Conservation (phyloP, 2,113 vertebrate species). For the Glaucidium brasilianum region DNA sequence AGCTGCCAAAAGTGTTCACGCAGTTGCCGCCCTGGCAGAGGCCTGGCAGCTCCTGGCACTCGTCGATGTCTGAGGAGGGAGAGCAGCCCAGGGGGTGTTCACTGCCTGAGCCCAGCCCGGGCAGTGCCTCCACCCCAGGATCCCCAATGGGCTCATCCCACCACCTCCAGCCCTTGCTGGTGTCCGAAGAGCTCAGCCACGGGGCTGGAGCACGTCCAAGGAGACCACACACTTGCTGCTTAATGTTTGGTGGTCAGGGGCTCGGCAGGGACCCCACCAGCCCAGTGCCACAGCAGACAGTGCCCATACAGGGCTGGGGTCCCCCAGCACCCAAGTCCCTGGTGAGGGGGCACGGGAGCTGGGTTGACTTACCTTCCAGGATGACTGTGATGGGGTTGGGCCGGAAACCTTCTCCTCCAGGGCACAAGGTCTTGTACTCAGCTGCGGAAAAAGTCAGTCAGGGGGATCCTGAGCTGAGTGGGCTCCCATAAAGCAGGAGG, state of each 20-base stretch:
- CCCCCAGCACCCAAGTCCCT: neutral
- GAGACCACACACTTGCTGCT: neutral
- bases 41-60: slow-evolving; percentile 91
- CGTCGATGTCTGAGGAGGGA: slow-evolving; percentile 82
- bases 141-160: accelerated
- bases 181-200: accelerated
- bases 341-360: accelerated
- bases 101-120: neutral
- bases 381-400: slow-evolving; percentile 93
- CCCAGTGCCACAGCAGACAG: neutral
- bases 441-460: slow-evolving; percentile 69
- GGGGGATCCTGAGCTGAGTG: neutral
- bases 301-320: neutral
- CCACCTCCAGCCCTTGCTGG: neutral
- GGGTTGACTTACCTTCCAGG: slow-evolving; percentile 82
- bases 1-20: slow-evolving; percentile 92
- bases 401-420: slow-evolving; percentile 90
- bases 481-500: neutral
- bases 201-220: accelerated
- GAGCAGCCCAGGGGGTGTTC: neutral
- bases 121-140: neutral
- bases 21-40: slow-evolving; percentile 92
- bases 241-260: accelerated
- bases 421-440: slow-evolving; percentile 92
- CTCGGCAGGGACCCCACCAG: neutral